phyloP scores from a whole-genome alignment of 2,888 invertebrate genomes.

The Tipula unca region DNA sequence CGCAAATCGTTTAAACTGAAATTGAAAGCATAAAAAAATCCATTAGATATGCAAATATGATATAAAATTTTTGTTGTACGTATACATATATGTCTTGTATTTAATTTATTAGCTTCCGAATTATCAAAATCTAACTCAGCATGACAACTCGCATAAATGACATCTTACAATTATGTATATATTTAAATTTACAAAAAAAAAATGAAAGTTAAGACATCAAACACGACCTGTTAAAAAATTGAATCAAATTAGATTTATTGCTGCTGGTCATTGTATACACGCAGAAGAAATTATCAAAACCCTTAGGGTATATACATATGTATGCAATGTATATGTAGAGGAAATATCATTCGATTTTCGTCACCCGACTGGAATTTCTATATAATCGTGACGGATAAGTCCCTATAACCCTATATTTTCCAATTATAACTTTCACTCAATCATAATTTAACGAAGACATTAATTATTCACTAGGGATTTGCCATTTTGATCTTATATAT shows the following conservation, averaged over 20 bases:
- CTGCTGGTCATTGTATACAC: background rate
- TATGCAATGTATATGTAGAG: too few relatives aligned
- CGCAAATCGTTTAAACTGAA: background rate
- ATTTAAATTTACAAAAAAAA: background rate
- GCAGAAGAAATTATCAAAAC: background rate
- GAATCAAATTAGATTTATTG: background rate
- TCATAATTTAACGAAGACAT: too few relatives aligned
- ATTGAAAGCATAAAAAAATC: background rate
- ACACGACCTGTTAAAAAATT: background rate
- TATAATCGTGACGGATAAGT: background rate
- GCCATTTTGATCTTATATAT: background rate
- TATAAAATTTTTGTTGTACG: background rate
- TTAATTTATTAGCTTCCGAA: background rate
- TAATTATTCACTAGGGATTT: background rate
- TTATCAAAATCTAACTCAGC: background rate
- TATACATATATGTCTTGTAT: background rate
- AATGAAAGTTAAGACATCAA: background rate
- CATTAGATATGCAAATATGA: background rate
- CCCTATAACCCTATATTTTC: background rate
- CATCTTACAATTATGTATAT: background rate
- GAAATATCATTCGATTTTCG: background rate
- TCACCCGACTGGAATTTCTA: background rate
- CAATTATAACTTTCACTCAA: background rate
- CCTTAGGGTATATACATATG: background rate
- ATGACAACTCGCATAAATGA: background rate